Evolutionary conservation across 2,797 vertebrate genomes (phyloP), one percentile per base, ranked within the genome.

Genomic region (Sparus aurata): DNA sequence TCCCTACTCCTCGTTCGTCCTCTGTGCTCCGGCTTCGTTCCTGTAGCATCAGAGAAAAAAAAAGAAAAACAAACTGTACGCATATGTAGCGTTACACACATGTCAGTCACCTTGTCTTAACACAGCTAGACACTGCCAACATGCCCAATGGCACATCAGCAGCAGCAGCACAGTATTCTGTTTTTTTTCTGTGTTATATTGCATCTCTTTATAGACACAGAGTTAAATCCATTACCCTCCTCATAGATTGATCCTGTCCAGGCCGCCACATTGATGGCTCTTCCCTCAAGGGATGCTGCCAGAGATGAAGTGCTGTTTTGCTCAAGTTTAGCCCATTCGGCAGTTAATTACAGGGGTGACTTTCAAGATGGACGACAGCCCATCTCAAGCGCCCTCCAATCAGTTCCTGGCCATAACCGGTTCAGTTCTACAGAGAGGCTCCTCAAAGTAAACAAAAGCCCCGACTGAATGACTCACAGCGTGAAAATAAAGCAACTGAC

Each of bases 331-430:
- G 80, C 41, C 73, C 12, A 58, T 78, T 75, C 45, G 30, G 15
- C 63, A 64, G 66, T 84, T 80, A 87, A 88, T 84, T 89, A 80
- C 68, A 73, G 34, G 41, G 72, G 70, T 49, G 57, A 63, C 57
- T 78, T 74, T 68, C 47, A 58, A 68, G 67, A 75, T 65, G 45
- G 54, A 58, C 76, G 69, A 77, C 16, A 79, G 60, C 47, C 62
- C 57, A 67, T 68, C 30, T 81, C 30, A 22, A 75, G 79, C 7
- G 0, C 41, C 62, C 78, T 87, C 70, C 59, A 54, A 79, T 80
- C 75, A 83, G 69, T 59, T 62, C 22, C 53, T 22, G n/a, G 75
- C 61, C 11, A 27, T 34, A 38, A 54, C 50, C 46, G 52, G n/a
- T 64, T 58, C 50, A 61, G 20, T 67, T 82, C 23, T 6, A 13